phyloP scores from a whole-genome alignment of 64 coral and sea anemone genomes.

The Actinia equina region DNA sequence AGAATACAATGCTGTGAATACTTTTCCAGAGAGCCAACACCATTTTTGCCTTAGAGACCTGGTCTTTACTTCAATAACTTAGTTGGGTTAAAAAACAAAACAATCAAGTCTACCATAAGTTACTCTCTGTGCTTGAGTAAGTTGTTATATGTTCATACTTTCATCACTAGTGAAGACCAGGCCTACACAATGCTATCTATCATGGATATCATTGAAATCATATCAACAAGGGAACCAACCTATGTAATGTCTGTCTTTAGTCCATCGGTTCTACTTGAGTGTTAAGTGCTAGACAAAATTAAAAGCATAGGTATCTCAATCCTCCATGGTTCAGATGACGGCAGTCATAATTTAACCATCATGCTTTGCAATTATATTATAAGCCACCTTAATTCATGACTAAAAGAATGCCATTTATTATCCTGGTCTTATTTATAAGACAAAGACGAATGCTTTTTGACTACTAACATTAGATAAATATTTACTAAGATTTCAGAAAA shows the following conservation, averaged over 20 bases:
- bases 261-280: constrained; percentile 3
- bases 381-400: background rate
- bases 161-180: background rate
- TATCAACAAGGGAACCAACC: background rate
- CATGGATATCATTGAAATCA: background rate
- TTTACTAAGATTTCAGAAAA: background rate
- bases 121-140: too few relatives aligned
- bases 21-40: background rate
- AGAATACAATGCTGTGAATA: background rate
- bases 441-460: background rate
- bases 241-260: constrained; percentile 5
- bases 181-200: background rate
- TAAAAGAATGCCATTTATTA: background rate
- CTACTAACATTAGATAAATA: background rate
- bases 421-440: background rate
- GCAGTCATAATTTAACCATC: background rate
- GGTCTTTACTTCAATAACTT: too few relatives aligned
- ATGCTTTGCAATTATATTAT: background rate
- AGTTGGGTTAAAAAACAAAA: too few relatives aligned
- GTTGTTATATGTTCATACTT: too few relatives aligned
- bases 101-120: too few relatives aligned
- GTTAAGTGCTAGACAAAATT: constrained; percentile 5
- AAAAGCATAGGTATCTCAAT: background rate
- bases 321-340: background rate
- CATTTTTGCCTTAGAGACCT: background rate